A percentile compares a stretch with the other conserved stretches of the same genome.
These are phyloP conservation scores for Euura lappo DNA, from an alignment of 1,140 invertebrate genomes.

Conservation along the genomic window DNA sequence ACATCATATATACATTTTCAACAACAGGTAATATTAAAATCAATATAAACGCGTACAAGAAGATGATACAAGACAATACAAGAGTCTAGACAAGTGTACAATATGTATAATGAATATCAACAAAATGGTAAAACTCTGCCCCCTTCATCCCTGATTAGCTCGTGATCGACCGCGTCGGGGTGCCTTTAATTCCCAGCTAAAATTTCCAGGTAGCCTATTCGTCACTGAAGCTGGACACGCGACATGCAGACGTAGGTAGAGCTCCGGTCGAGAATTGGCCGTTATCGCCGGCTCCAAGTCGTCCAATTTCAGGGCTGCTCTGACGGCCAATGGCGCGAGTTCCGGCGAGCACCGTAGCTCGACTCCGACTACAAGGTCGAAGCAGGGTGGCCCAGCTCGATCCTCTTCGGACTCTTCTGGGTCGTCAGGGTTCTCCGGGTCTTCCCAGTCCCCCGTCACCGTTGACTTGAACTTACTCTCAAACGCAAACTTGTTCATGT, in stretches of 20 bases:
- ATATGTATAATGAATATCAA: neutral
- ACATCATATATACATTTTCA: neutral
- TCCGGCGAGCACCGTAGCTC: slow-evolving; percentile 52
- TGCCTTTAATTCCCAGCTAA: slow-evolving; percentile 44
- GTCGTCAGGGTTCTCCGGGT: slow-evolving; percentile 13
- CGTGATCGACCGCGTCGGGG: slow-evolving; percentile 18
- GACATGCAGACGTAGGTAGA: slow-evolving; percentile 45
- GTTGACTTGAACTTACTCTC: slow-evolving; percentile 42
- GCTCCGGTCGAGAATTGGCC: slow-evolving; percentile 31
- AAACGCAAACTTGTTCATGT: slow-evolving; percentile 55
- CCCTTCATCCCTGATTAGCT: neutral
- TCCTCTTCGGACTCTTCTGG: slow-evolving; percentile 8
- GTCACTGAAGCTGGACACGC: slow-evolving; percentile 42
- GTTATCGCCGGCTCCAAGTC: slow-evolving; percentile 34
- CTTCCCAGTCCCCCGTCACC: slow-evolving; percentile 16
- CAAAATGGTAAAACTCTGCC: neutral
- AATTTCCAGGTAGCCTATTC: slow-evolving; percentile 47
- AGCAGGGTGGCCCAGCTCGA: slow-evolving; percentile 26
- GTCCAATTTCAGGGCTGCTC: slow-evolving; percentile 36
- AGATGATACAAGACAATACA: neutral
- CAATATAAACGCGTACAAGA: slow-evolving; percentile 5
- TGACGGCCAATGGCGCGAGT: slow-evolving; percentile 46
- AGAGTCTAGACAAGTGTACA: neutral
- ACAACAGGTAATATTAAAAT: neutral
- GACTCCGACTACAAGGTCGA: slow-evolving; percentile 43